A percentile compares a stretch with the other conserved stretches of the same genome.
Conservation (phyloP, 2,797 vertebrate genomes). For the Sebastes melanostomus region DNA sequence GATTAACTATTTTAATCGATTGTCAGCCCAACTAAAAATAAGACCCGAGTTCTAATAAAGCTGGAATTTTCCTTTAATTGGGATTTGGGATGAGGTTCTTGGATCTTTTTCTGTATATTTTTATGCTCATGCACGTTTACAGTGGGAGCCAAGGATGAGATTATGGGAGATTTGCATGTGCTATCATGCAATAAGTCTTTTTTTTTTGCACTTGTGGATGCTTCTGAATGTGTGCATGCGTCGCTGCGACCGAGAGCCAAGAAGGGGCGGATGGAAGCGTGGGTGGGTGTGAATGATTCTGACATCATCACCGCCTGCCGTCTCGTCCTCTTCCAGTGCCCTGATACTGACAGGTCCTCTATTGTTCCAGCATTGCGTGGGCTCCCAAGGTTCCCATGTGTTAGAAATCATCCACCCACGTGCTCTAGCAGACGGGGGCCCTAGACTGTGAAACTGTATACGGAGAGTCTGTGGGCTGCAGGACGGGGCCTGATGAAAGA, state of each 20-base stretch:
- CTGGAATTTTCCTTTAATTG: not conserved
- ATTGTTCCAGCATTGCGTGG: conserved; percentile 83
- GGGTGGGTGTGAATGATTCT: conserved; percentile 78
- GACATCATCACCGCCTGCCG: conserved; percentile 78
- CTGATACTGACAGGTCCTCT: conserved; percentile 81
- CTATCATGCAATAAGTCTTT: not conserved
- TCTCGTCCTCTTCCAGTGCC: conserved; percentile 69
- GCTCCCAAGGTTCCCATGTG: conserved; percentile 84
- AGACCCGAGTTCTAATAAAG: not conserved
- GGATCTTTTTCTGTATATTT: not conserved
- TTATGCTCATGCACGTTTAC: not conserved
- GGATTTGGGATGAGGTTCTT: conserved; percentile 11
- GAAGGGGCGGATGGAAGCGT: conserved; percentile 55
- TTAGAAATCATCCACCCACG: conserved; percentile 89
- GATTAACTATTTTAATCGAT: too few species aligned
- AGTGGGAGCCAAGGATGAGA: not conserved
- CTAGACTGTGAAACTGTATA: conserved; percentile 80
- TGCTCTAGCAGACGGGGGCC: conserved; percentile 80
- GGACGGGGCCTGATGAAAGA: conserved; percentile 85
- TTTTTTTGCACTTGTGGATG: not conserved
- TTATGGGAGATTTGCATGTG: not conserved
- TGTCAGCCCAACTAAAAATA: not conserved
- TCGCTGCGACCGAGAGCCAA: conserved; percentile 39
- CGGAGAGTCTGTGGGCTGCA: conserved; percentile 79
- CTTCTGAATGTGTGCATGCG: conserved; percentile 41